Base-by-base conservation (phyloP, 2,797 vertebrate species). In the Picus viridis region DNA sequence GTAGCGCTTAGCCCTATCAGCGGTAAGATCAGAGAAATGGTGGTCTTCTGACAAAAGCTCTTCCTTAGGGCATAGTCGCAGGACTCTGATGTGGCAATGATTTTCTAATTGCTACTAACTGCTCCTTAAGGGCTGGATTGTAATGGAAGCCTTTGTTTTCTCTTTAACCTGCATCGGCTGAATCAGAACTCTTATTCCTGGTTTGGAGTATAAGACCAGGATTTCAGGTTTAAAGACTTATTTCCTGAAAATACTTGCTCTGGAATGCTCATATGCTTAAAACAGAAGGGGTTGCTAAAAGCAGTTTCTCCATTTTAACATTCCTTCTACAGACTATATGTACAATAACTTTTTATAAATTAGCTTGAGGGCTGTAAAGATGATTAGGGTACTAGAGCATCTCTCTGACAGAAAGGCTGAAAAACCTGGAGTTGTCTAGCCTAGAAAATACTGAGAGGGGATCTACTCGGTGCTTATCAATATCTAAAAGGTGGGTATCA, bases 101-200 rank as follows among this genome's bases (percentile, higher is more conserved):
- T 94, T 86, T 95, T 90, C 95, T 94, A 95, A 96, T 94, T 93
- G 88, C 67, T 94, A 83, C 88, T 95, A 96, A 96, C 82, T 93
- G 70, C 82, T 95, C 90, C 92, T 94, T 92, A 87, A 92, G 86
- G 86, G 73, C 57, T 94, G 63, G 34, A 87, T 73, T 90, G 75
- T 89, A 89, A 90, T 89, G 79, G 73, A 85, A 92, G 79, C 22
- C 34, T 94, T 94, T 92, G 81, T 29, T 49, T 94, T 91, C 89
- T 53, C 47, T 90, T 93, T 90, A 90, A 90, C 4, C 2, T 73
- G 73, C 75, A 93, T 93, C 73, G 93, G 47, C 62, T 83, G 69
- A 94, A 94, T 93, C 16, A 75, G 63, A 92, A 67, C 9, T 41
- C 83, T 80, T 85, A 63, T 51, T 85, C 93, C 84, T 89, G n/a